Base-by-base conservation (phyloP, 2,113 vertebrate genomes). In the Chaetorhynchus papuensis region DNA sequence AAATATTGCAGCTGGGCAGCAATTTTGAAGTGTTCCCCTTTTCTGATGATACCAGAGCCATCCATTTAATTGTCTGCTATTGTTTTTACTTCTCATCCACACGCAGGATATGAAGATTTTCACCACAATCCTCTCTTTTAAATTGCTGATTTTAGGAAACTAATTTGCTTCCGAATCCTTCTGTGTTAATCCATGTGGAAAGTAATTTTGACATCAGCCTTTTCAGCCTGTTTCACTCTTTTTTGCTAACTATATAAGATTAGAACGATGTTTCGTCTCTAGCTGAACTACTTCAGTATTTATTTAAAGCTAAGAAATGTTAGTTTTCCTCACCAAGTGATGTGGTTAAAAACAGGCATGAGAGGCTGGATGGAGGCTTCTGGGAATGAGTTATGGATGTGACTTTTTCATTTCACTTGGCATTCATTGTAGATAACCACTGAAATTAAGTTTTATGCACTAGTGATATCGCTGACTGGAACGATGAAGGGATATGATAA, bases 81-180 rank as follows among this genome's bases (percentile, higher is more conserved):
- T 96, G 9, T 45, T 89, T 94, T 87, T 80, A 20, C 15, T 83
- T 88, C 71, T 44, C 74, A 82, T 93, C 20, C 2, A 19, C 33
- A 53, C 1, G 30, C n/a, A 83, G 39, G 64, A 81, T 83, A 89
- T 16, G 41, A 64, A 93, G 61, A 74, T 81, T 96, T 93, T 94
- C 16, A 50, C 96, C 33, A 65, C 70, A 52, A 47, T 65, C 61
- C 8, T 72, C 19, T 37, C 15, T 81, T 83, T 77, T 37, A 85
- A 94, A 93, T 74, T 90, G 49, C 31, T 88, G 64, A 66, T 83
- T 96, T 97, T 83, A 84, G 26, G 81, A 95, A 96, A 87, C 45
- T 82, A 37, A 37, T 66, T 69, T 70, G 50, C 45, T 61, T 83
- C 79, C 49, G 50, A 53, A 70, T 61, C 16, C 37, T 92, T 86